These are phyloP conservation scores for Plagodis dolabraria DNA, from an alignment of 2,888 invertebrate genomes.

Conservation along the genomic window DNA sequence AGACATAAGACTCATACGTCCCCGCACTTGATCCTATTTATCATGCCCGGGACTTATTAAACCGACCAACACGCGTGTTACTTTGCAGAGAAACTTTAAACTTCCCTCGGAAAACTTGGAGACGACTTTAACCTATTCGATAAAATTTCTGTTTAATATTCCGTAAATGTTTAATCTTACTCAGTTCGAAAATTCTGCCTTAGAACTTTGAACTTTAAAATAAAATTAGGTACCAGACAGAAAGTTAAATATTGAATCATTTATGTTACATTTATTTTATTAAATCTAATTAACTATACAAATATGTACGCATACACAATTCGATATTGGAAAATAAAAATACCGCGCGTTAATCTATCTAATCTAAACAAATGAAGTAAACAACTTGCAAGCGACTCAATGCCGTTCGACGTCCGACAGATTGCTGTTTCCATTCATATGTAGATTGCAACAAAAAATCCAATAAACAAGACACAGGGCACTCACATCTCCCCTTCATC, in stretches of 20 bases:
- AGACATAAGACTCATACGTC: conserved; percentile 51
- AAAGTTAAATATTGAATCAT: not conserved
- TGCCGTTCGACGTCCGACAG: conserved; percentile 68
- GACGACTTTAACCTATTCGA: conserved; percentile 44
- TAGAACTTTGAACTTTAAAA: conserved; percentile 1
- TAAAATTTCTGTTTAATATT: conserved; percentile 23
- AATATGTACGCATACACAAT: conserved; percentile 37
- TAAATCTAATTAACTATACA: conserved; percentile 11
- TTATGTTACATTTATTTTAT: conserved; percentile 1
- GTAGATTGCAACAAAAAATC: conserved; percentile 84
- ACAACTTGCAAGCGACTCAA: conserved; percentile 60
- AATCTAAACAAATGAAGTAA: conserved; percentile 50
- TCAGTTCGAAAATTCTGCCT: conserved; percentile 11
- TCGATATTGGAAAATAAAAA: conserved; percentile 42
- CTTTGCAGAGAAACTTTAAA: conserved; percentile 68
- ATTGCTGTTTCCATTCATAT: conserved; percentile 81
- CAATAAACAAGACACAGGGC: conserved; percentile 82
- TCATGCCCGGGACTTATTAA: conserved; percentile 80
- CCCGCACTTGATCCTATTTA: conserved; percentile 79
- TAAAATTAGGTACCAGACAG: not conserved
- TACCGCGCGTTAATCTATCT: conserved; percentile 24
- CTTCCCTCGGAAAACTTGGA: conserved; percentile 57
- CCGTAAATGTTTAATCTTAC: conserved; percentile 18
- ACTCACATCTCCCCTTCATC: conserved; percentile 74
- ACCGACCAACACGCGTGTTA: conserved; percentile 75